Conservation (phyloP, 2,888 invertebrate species). For the Ischnura elegans region DNA sequence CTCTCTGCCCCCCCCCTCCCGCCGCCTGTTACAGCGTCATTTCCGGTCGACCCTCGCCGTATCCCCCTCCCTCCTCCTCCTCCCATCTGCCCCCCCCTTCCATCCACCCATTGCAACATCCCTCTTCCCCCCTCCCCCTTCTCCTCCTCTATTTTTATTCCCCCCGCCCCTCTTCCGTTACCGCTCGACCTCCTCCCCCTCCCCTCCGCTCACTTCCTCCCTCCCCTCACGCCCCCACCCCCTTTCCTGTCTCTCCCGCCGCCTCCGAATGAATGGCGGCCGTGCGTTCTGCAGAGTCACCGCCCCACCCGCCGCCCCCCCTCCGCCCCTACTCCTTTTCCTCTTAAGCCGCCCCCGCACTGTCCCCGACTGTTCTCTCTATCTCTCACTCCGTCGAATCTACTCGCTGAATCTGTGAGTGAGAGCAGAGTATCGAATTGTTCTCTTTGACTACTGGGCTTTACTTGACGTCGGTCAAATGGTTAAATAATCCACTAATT, state of each 20-base stretch:
- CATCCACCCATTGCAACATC: not conserved
- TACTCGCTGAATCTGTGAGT: too few species aligned
- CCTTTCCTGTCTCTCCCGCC: conserved; percentile 69
- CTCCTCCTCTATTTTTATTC: not conserved
- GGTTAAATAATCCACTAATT: too few species aligned
- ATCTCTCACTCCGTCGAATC: too few species aligned
- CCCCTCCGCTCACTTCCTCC: conserved; percentile 66
- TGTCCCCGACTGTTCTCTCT: not conserved
- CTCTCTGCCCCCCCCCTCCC: conserved; percentile 56
- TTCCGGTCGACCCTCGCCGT: conserved; percentile 57
- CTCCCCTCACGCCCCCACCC: conserved; percentile 65
- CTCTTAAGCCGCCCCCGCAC: conserved; percentile 49
- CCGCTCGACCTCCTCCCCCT: conserved; percentile 55
- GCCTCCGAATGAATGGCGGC: conserved; percentile 71
- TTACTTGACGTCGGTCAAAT: too few species aligned
- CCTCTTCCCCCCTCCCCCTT: not conserved
- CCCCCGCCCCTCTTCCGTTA: conserved; percentile 30
- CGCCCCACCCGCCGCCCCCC: conserved; percentile 25
- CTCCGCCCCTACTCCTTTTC: conserved; percentile 28
- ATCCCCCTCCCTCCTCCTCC: not conserved
- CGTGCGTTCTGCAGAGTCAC: too few species aligned
- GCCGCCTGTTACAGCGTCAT: conserved; percentile 63
- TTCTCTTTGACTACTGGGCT: too few species aligned
- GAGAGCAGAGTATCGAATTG: too few species aligned
- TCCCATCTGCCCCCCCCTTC: not conserved